Conservation (phyloP, 2,888 invertebrate species). For the Bembecia ichneumoniformis region DNA sequence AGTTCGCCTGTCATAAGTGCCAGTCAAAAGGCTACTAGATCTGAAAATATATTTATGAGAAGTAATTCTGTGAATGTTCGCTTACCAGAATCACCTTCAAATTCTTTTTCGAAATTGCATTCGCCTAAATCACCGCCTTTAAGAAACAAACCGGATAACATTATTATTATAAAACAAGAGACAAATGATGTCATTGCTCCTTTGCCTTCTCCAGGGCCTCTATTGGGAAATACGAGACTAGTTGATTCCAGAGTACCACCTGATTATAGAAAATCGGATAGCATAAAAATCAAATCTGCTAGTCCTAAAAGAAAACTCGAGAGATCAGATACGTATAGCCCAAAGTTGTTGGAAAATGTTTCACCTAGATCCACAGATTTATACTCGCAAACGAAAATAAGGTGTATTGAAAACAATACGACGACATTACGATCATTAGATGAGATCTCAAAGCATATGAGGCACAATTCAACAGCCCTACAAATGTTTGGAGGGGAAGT, state of each 20-base stretch:
- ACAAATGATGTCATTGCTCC: conserved; percentile 72
- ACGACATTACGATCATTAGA: conserved; percentile 68
- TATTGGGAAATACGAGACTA: conserved; percentile 85
- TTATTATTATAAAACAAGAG: conserved; percentile 65
- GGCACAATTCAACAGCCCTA: conserved; percentile 65
- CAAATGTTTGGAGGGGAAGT: conserved; percentile 87
- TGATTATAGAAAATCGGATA: conserved; percentile 59
- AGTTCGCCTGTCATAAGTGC: conserved; percentile 26
- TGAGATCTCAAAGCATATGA: conserved; percentile 71
- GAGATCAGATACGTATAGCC: conserved; percentile 51
- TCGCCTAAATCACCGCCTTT: conserved; percentile 45
- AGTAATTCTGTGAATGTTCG: conserved; percentile 74
- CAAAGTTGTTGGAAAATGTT: conserved; percentile 50
- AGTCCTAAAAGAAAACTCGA: conserved; percentile 60
- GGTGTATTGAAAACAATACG: conserved; percentile 60
- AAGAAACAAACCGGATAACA: conserved; percentile 69
- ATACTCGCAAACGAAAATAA: conserved; percentile 63
- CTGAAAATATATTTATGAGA: conserved; percentile 67
- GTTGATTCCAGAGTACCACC: conserved; percentile 74
- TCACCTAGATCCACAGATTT: conserved; percentile 53
- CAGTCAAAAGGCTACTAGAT: conserved; percentile 42
- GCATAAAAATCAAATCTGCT: conserved; percentile 39
- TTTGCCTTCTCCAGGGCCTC: conserved; percentile 85
- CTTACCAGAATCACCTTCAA: conserved; percentile 66
- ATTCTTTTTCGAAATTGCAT: conserved; percentile 39